Evolutionary conservation across 1,140 invertebrate species (phyloP), one percentile per base, ranked within the genome.

Genomic region (Meloidogyne floridensis): DNA sequence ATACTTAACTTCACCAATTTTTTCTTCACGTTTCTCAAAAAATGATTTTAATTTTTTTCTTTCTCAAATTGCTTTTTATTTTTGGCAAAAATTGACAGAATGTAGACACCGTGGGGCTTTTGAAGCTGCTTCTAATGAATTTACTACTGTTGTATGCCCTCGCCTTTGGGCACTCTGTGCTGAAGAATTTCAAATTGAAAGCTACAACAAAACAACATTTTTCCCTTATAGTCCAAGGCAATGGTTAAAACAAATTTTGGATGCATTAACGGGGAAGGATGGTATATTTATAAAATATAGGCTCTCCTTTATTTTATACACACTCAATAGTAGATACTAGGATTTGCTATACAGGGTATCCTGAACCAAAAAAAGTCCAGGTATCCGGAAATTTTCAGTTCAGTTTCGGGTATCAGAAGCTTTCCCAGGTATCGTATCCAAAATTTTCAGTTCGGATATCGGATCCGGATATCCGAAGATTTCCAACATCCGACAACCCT

Each of bases 91-190:
- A 59, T 75, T 88, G 65, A 88, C 87, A 3, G 85, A 87, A 56
- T 88, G 87, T 77, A 80, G 82, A 10, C 87, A 88, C 81, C 77
- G 82, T 70, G 87, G 87, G 13, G 87, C 87, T 32, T 88, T 88
- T 75, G 87, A 87, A 80, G 77, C 76, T 3, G 87, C 87, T 11
- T 81, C 84, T 10, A 80, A 87, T n/a, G 86, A 83, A 53, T 87
- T 88, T 81, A 32, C 80, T n/a, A 53, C 42, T 5, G 13, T 59
- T 5, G 53, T 88, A 3, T 88, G 87, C 42, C 2, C 47, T 8
- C 80, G 85, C 9, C 77, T 87, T 11, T 87, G 86, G 86, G 70
- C n/a, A 9, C 75, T 81, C 11, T 43, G n/a, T 10, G 71, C 69
- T 15, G 15, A 59, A 4, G 13, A 59, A 15, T 59, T 2, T 15